Evolutionary conservation across 2,797 vertebrate genomes (phyloP), one percentile per base, ranked within the genome.

Genomic region (Coregonus sp.): DNA sequence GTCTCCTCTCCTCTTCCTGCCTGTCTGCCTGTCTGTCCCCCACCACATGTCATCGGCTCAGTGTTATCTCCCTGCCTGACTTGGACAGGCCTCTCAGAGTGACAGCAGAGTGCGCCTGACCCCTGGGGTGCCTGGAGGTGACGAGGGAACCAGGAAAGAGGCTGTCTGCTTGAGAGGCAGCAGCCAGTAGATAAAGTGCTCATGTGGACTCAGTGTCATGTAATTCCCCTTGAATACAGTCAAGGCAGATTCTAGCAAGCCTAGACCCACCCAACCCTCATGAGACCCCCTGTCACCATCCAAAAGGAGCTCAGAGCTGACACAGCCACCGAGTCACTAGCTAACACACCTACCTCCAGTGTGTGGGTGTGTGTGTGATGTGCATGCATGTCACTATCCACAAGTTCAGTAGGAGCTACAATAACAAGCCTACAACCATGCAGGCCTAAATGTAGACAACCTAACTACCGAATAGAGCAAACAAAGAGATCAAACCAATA

Each of bases 251-350:
- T 89, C 92, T 88, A 86, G 92, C 74, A 80, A 93, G 84, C 93
- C 89, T 85, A 92, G 92, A 94, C 90, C 92, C 91, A 89, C 85
- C 89, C 91, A 87, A 90, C 86, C 89, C 93, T 93, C 93, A 89
- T 85, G 92, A 92, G 92, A 89, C 89, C 89, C 86, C 89, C 89
- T 90, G 91, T 89, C 91, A 92, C 83, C 88, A 80, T 89, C 88
- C 88, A 87, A 82, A 76, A 85, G 85, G 66, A 77, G 87, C 86
- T 88, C 84, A 52, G 74, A n/a, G n/a, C 61, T 67, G 31, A 56
- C 51, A 59, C 52, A 89, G 87, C 79, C 84, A 80, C 82, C 71
- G 84, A 80, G 85, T 79, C 72, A 81, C 63, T 31, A 31, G 63
- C 80, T 87, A 85, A 89, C 63, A 66, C 75, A 75, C 79, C 85